These are phyloP conservation scores for Anthophora plumipes DNA, from an alignment of 2,888 invertebrate genomes.

Conservation along the genomic window DNA sequence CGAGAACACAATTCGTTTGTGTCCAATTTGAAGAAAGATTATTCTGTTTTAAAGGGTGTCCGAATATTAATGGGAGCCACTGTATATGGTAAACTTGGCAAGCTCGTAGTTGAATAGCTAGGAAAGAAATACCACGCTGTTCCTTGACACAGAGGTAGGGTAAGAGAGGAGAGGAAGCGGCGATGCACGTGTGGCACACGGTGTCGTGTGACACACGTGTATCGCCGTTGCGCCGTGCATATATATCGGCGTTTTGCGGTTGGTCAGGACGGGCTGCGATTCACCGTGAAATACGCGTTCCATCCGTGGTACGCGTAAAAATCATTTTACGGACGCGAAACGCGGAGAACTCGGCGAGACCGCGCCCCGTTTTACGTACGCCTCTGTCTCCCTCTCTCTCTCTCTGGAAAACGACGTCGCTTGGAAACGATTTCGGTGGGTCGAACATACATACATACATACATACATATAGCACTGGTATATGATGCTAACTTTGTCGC, in stretches of 20 bases:
- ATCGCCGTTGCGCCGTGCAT: not conserved
- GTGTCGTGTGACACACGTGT: slow-evolving; percentile 36
- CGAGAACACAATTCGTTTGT: no score
- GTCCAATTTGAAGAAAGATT: no score
- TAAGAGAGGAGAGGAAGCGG: not conserved
- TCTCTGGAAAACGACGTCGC: no score
- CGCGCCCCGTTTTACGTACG: not conserved
- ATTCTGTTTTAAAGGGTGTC: no score
- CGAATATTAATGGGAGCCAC: no score
- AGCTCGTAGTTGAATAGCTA: not conserved
- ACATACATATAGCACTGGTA: no score
- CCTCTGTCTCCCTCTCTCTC: no score
- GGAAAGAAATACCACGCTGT: slow-evolving; percentile 19
- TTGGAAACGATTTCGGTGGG: no score
- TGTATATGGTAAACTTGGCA: not conserved
- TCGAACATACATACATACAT: no score
- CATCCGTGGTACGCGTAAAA: slow-evolving; percentile 26
- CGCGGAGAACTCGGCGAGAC: not conserved
- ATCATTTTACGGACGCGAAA: slow-evolving; percentile 2
- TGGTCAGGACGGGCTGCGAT: slow-evolving; percentile 54
- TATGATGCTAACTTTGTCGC: no score
- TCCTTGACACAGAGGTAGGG: slow-evolving; percentile 1
- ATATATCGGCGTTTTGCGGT: slow-evolving; percentile 50
- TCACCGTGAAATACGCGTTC: slow-evolving; percentile 57
- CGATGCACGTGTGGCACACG: slow-evolving; percentile 25